Evolutionary conservation across 2,113 vertebrate genomes (phyloP).

Genomic region (Xiphophorus hellerii): DNA sequence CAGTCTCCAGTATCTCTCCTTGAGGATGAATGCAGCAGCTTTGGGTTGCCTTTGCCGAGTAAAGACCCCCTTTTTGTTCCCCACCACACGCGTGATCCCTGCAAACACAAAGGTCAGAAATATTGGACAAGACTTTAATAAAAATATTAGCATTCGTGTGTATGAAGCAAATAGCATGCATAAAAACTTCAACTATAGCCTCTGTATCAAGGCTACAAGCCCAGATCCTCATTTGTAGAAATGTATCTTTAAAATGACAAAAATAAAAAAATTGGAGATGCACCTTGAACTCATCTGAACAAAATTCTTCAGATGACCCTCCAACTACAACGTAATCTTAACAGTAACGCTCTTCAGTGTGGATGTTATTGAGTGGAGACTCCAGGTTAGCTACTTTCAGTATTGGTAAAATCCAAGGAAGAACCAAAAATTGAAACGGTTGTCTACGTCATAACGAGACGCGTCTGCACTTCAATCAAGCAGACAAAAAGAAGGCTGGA

Average conservation of each 20-base stretch:
- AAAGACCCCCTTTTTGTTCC: slow-evolving; percentile 97
- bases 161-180: background rate
- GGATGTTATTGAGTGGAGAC: too few relatives aligned
- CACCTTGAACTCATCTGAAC: background rate
- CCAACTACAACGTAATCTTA: background rate
- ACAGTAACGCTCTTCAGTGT: background rate
- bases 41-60: slow-evolving; percentile 94
- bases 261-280: background rate
- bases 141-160: background rate
- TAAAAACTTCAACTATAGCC: background rate
- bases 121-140: background rate
- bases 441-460: too few relatives aligned
- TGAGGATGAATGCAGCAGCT: slow-evolving; percentile 87
- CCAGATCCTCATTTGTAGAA: background rate
- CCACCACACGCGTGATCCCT: slow-evolving; percentile 84
- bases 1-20: slow-evolving; percentile 92
- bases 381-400: too few relatives aligned
- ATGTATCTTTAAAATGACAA: background rate
- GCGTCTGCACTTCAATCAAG: too few relatives aligned
- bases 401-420: too few relatives aligned
- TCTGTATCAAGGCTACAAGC: background rate
- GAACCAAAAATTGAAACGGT: too few relatives aligned
- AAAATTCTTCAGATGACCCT: background rate
- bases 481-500: too few relatives aligned
- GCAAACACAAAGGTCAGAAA: slow-evolving; percentile 24